Conservation (phyloP, 1,140 invertebrate species). For the Plutomurus gul region DNA sequence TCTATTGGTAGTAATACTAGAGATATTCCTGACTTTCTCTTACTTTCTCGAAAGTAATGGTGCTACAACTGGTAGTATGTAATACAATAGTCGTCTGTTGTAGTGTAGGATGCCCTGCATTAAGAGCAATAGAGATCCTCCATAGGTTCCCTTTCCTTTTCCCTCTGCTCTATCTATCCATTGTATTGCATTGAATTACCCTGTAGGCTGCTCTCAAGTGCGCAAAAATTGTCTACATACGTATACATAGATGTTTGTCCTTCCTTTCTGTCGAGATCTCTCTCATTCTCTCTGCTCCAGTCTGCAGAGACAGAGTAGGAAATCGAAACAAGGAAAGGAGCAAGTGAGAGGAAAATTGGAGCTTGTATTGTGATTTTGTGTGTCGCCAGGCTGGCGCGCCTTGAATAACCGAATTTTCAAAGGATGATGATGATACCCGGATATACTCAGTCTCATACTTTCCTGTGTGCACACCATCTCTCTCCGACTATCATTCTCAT, state of each 20-base stretch:
- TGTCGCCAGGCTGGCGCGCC: conserved; percentile 53
- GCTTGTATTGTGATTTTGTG: conserved; percentile 53
- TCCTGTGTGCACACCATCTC: conserved; percentile 25
- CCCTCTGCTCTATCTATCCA: conserved; percentile 23
- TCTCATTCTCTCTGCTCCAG: neutral
- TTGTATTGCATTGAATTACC: conserved; percentile 22
- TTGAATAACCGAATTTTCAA: conserved; percentile 49
- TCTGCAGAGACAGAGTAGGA: conserved; percentile 24
- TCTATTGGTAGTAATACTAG: too few species aligned
- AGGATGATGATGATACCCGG: conserved; percentile 43
- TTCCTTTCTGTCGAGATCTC: conserved; percentile 26
- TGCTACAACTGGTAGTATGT: neutral
- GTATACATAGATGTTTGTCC: conserved; percentile 16
- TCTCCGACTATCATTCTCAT: conserved; percentile 41
- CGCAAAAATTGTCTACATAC: conserved; percentile 27
- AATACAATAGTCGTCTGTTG: neutral
- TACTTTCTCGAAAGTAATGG: neutral
- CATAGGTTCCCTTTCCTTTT: conserved; percentile 28
- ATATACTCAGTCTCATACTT: conserved; percentile 24
- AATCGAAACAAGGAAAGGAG: conserved; percentile 28
- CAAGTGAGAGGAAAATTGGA: conserved; percentile 48
- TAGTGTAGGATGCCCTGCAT: conserved; percentile 14
- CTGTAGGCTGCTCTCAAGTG: conserved; percentile 21
- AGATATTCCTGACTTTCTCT: conserved; percentile 6
- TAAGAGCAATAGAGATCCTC: conserved; percentile 26